Percentiles rank a stretch among this genome's conserved stretches.
Conservation (phyloP, 1,140 invertebrate genomes). For the Zaprionus capensis region DNA sequence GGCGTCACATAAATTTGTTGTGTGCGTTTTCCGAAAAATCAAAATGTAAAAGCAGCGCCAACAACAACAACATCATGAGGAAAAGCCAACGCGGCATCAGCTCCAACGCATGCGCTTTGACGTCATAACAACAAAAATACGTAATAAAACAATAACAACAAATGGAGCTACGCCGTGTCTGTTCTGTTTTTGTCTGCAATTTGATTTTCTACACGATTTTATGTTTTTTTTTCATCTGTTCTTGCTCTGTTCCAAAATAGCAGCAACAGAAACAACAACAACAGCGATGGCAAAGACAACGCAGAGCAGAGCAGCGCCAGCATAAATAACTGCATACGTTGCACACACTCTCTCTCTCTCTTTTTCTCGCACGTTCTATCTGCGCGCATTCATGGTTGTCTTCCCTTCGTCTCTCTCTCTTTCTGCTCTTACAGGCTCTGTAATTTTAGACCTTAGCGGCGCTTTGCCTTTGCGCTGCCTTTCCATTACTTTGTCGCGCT, state of each 20-base stretch:
- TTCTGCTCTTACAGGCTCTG: constrained; percentile 22
- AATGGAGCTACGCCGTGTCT: constrained; percentile 22
- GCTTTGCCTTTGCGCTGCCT: constrained; percentile 41
- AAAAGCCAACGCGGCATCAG: constrained; percentile 61
- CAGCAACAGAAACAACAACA: constrained; percentile 27
- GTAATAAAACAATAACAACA: constrained; percentile 41
- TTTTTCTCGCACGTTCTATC: constrained; percentile 25
- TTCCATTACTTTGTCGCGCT: constrained; percentile 70
- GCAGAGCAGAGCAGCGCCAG: constrained; percentile 13
- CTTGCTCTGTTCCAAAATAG: constrained; percentile 58
- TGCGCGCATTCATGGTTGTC: constrained; percentile 3
- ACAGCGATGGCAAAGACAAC: constrained; percentile 6
- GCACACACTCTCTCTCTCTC: constrained; percentile 41
- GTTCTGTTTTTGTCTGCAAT: constrained; percentile 66
- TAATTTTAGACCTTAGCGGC: constrained; percentile 66
- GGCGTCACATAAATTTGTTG: constrained; percentile 52
- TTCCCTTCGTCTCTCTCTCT: constrained; percentile 28
- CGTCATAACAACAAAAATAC: constrained; percentile 54
- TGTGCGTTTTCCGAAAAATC: constrained; percentile 53
- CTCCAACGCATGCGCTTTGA: constrained; percentile 70
- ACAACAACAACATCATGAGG: constrained; percentile 46
- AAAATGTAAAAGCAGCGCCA: constrained; percentile 63
- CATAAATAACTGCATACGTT: constrained; percentile 75
- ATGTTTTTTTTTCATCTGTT: constrained; percentile 62
- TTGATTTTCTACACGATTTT: constrained; percentile 74